phyloP scores from a whole-genome alignment of 2,888 invertebrate genomes.

The Lamellibrachia satsuma region DNA sequence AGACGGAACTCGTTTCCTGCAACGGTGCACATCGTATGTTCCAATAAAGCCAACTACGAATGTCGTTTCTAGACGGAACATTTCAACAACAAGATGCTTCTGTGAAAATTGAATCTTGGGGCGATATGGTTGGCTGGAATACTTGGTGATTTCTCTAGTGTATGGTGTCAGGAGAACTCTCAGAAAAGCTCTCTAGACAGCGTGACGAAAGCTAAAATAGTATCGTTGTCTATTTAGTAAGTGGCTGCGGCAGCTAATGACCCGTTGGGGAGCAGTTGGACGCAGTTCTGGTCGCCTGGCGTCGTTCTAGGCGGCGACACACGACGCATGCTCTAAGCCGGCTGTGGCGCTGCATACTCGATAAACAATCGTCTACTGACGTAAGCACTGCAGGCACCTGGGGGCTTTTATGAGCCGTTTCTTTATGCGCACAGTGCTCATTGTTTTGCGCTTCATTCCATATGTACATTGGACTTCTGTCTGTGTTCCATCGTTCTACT shows the following conservation, averaged over 20 bases:
- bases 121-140: background rate
- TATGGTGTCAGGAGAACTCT: background rate
- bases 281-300: background rate
- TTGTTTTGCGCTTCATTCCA: background rate
- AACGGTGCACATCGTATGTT: background rate
- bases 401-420: background rate
- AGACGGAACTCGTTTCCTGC: background rate
- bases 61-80: background rate
- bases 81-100: background rate
- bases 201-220: background rate
- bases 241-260: background rate
- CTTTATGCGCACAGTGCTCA: background rate
- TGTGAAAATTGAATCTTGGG: background rate
- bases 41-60: background rate
- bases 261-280: background rate
- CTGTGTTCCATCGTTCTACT: background rate
- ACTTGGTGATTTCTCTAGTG: background rate
- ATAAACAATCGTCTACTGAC: slow-evolving; percentile 1
- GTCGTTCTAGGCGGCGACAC: slow-evolving; percentile 1
- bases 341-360: background rate
- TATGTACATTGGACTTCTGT: background rate
- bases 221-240: background rate
- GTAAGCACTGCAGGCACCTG: background rate
- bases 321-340: background rate
- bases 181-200: background rate